Conservation (phyloP, 2,888 invertebrate species). For the Leptinotarsa juncta region DNA sequence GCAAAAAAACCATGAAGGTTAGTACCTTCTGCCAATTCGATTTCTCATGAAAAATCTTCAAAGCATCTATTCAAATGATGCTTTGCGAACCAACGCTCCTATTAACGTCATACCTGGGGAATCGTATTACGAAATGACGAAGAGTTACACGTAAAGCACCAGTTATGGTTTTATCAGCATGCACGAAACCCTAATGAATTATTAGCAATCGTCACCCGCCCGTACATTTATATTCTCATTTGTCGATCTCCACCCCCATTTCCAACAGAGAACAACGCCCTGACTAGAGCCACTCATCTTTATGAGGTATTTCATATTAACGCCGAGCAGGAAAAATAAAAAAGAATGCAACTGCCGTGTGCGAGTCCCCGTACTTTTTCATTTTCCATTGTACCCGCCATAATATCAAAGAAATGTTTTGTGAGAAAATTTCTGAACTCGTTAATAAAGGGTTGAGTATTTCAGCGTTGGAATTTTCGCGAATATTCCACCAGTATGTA, state of each 20-base stretch:
- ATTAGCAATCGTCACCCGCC: neutral
- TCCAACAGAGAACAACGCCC: slow-evolving; percentile 16
- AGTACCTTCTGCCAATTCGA: no score
- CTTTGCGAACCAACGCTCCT: no score
- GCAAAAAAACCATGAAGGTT: no score
- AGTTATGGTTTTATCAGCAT: neutral
- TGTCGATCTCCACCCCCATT: slow-evolving; percentile 4
- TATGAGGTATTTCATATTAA: slow-evolving; percentile 28
- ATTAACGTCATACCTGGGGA: no score
- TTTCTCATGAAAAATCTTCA: no score
- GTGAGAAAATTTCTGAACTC: slow-evolving; percentile 30
- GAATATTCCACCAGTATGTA: slow-evolving; percentile 4
- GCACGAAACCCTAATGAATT: neutral
- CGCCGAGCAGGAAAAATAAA: slow-evolving; percentile 22
- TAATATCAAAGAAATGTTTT: slow-evolving; percentile 37
- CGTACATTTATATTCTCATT: neutral
- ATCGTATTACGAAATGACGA: no score
- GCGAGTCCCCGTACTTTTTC: slow-evolving; percentile 29
- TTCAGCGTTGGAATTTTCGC: slow-evolving; percentile 23
- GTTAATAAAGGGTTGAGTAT: slow-evolving; percentile 28
- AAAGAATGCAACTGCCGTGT: slow-evolving; percentile 29
- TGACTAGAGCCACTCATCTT: slow-evolving; percentile 20
- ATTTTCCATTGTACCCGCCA: slow-evolving; percentile 31
- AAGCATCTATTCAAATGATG: no score
- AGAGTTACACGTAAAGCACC: no score